Conservation (phyloP, 2,888 invertebrate genomes). For the Heteromurus nitidus region DNA sequence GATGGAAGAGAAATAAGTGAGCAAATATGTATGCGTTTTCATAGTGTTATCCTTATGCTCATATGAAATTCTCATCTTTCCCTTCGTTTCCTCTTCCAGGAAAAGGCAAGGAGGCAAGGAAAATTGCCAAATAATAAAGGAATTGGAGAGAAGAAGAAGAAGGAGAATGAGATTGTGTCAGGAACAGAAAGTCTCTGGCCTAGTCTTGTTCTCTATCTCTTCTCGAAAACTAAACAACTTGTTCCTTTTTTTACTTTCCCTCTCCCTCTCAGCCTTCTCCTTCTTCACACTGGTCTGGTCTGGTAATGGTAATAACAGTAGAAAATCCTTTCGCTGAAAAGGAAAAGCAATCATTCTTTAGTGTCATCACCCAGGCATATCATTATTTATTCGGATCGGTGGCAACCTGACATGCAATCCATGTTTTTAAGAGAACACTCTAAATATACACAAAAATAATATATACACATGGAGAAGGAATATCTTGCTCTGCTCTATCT, state of each 20-base stretch:
- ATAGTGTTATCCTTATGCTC: neutral
- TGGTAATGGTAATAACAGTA: neutral
- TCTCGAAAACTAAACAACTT: neutral
- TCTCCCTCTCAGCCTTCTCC: neutral
- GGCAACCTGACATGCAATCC: constrained; percentile 62
- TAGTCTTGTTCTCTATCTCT: neutral
- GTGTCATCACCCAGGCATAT: constrained; percentile 64
- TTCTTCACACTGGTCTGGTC: neutral
- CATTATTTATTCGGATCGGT: constrained; percentile 64
- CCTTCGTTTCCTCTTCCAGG: neutral
- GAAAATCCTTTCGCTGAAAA: constrained; percentile 39
- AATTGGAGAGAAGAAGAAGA: too few relatives aligned
- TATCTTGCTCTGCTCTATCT: neutral
- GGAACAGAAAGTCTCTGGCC: constrained; percentile 37
- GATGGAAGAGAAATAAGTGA: constrained; percentile 11
- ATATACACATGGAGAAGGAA: too few relatives aligned
- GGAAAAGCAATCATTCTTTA: constrained; percentile 63
- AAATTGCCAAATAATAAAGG: constrained; percentile 54
- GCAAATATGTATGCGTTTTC: constrained; percentile 26
- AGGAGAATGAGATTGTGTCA: constrained; percentile 58
- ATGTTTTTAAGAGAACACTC: too few relatives aligned
- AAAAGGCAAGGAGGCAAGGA: constrained; percentile 39
- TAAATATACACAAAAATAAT: too few relatives aligned
- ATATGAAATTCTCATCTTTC: neutral
- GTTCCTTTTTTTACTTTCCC: neutral